These are phyloP conservation scores for Netelia inedita DNA, from an alignment of 2,888 invertebrate species.

Conservation along the genomic window DNA sequence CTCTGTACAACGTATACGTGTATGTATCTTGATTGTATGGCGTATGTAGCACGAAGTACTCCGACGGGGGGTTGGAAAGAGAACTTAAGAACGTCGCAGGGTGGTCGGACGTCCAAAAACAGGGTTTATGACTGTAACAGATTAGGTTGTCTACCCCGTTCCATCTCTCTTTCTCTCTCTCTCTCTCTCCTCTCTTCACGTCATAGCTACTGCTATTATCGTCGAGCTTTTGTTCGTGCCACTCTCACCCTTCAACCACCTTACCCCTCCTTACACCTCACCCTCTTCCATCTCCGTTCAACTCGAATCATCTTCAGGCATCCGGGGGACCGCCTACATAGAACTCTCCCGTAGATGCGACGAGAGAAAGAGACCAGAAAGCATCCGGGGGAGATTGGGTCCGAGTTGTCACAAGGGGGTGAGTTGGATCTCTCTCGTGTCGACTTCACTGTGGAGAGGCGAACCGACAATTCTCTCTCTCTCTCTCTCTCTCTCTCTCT, in stretches of 20 bases:
- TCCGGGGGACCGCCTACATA: slow-evolving; percentile 6
- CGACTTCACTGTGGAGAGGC: slow-evolving; percentile 35
- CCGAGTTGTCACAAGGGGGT: slow-evolving; percentile 25
- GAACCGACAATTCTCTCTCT: slow-evolving; percentile 5
- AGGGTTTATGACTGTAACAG: slow-evolving; percentile 84
- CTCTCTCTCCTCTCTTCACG: slow-evolving; percentile 56
- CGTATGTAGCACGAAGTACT: background rate
- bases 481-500: too few relatives aligned
- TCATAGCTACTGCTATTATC: slow-evolving; percentile 63
- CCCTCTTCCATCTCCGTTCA: slow-evolving; percentile 19
- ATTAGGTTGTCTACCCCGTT: slow-evolving; percentile 80
- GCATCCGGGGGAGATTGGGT: slow-evolving; percentile 52
- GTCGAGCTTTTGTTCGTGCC: slow-evolving; percentile 67
- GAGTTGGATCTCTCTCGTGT: slow-evolving; percentile 11
- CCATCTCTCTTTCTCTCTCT: slow-evolving; percentile 57
- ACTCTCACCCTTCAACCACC: slow-evolving; percentile 72
- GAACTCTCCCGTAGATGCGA: background rate
- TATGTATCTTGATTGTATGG: background rate
- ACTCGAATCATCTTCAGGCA: slow-evolving; percentile 11
- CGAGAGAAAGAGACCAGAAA: slow-evolving; percentile 1
- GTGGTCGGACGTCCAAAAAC: slow-evolving; percentile 78
- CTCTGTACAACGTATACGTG: slow-evolving; percentile 8
- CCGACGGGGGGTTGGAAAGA: slow-evolving; percentile 18
- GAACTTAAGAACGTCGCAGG: slow-evolving; percentile 54
- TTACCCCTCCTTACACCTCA: slow-evolving; percentile 56